These are phyloP conservation scores for Gymnogyps californianus DNA, from an alignment of 2,113 vertebrate genomes.

Conservation along the genomic window DNA sequence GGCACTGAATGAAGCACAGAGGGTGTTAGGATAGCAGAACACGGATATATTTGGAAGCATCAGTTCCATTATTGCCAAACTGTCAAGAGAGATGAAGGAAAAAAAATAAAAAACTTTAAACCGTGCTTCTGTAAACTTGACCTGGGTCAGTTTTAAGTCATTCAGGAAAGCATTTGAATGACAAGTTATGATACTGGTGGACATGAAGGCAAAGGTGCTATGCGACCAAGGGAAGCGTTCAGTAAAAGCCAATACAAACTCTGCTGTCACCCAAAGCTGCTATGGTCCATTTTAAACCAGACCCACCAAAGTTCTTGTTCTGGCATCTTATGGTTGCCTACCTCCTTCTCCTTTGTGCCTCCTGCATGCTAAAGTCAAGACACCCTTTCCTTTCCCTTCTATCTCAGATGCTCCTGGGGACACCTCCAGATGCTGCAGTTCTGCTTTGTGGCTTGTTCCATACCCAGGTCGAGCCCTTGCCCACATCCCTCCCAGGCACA, in stretches of 20 bases:
- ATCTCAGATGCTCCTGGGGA: background rate
- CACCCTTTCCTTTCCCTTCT: background rate
- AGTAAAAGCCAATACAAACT: background rate
- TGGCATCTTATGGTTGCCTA: background rate
- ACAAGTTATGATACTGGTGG: background rate
- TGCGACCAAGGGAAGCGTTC: background rate
- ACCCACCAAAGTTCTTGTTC: background rate
- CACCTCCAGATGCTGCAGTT: background rate
- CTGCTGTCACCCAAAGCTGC: background rate
- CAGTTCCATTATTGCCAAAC: background rate
- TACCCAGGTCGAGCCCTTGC: background rate
- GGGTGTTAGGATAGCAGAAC: background rate
- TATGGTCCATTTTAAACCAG: background rate
- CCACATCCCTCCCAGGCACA: background rate
- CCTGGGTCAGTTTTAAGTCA: background rate
- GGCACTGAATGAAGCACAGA: background rate
- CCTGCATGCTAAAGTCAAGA: background rate
- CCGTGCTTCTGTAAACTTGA: background rate
- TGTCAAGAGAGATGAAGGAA: background rate
- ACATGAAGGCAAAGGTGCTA: background rate
- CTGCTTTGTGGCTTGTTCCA: background rate
- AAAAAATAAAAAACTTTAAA: background rate
- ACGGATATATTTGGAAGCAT: rapidly evolving
- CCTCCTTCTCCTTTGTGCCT: background rate
- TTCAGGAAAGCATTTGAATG: background rate